Evolutionary conservation across 2,797 vertebrate species (phyloP).

Genomic region (Vireo griseus): DNA sequence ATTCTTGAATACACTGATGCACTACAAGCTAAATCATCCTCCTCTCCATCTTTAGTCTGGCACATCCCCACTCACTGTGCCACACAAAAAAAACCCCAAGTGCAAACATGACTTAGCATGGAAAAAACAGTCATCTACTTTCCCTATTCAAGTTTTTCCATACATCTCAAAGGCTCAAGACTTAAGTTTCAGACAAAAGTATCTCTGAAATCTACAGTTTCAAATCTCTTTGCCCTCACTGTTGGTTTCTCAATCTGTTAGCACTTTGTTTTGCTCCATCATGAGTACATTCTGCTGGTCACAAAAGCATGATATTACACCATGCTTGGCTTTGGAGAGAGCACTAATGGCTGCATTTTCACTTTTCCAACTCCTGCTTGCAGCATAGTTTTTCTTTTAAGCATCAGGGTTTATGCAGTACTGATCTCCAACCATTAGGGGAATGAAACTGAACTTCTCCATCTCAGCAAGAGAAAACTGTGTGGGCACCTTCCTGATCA

Average conservation of each 20-base stretch:
- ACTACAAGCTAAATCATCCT: not conserved
- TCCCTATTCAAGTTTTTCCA: not conserved
- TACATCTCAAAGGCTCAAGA: not conserved
- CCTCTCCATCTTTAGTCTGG: not conserved
- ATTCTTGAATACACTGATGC: not conserved
- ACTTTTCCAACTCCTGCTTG: not conserved
- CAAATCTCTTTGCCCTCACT: not conserved
- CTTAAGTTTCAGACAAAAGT: not conserved
- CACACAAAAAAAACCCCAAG: not conserved
- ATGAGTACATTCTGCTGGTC: not conserved
- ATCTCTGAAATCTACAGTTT: not conserved
- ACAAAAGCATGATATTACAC: not conserved
- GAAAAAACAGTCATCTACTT: not conserved
- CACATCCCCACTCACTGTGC: not conserved
- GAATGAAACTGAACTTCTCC: not conserved
- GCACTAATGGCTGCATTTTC: not conserved
- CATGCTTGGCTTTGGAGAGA: not conserved
- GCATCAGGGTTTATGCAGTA: not conserved
- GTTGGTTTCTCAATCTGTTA: not conserved
- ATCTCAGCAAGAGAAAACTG: not conserved
- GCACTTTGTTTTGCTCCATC: not conserved
- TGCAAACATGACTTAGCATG: not conserved
- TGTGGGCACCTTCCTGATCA: not conserved
- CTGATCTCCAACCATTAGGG: fast-evolving
- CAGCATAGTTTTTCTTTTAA: not conserved